phyloP scores from a whole-genome alignment of 2,113 vertebrate genomes.

The Sapajus apella region DNA sequence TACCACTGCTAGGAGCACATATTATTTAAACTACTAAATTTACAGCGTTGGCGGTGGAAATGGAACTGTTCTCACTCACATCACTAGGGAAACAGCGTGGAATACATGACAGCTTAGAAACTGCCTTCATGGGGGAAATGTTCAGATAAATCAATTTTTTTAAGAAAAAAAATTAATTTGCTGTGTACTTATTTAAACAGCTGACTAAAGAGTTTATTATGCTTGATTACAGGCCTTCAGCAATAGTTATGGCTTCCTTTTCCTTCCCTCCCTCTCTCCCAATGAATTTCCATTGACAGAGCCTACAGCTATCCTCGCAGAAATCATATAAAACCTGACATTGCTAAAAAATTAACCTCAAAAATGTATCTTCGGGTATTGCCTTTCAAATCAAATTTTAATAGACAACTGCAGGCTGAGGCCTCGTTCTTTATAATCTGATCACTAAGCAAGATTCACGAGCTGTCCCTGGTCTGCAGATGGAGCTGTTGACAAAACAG shows the following conservation, averaged over 20 bases:
- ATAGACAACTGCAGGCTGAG: constrained; percentile 68
- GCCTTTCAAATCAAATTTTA: constrained; percentile 81
- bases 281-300: constrained; percentile 75
- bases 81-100: background rate
- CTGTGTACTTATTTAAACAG: constrained; percentile 77
- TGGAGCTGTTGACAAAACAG: constrained; percentile 88
- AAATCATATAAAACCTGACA: constrained; percentile 83
- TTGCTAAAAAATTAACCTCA: constrained; percentile 78
- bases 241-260: constrained; percentile 52
- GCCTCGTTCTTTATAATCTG: constrained; percentile 57
- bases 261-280: constrained; percentile 56
- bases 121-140: constrained; percentile 58
- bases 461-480: constrained; percentile 83
- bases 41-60: constrained; percentile 29
- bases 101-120: constrained; percentile 61
- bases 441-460: constrained; percentile 49
- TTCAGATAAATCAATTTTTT: constrained; percentile 76
- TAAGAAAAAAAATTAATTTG: constrained; percentile 74
- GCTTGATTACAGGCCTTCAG: constrained; percentile 76
- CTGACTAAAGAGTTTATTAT: constrained; percentile 74
- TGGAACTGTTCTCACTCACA: background rate
- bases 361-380: constrained; percentile 78
- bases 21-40: constrained; percentile 59
- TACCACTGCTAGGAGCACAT: background rate
- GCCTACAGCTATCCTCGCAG: constrained; percentile 79